Evolutionary conservation across 1,140 invertebrate genomes (phyloP).

Genomic region (Ditylenchus dipsaci): DNA sequence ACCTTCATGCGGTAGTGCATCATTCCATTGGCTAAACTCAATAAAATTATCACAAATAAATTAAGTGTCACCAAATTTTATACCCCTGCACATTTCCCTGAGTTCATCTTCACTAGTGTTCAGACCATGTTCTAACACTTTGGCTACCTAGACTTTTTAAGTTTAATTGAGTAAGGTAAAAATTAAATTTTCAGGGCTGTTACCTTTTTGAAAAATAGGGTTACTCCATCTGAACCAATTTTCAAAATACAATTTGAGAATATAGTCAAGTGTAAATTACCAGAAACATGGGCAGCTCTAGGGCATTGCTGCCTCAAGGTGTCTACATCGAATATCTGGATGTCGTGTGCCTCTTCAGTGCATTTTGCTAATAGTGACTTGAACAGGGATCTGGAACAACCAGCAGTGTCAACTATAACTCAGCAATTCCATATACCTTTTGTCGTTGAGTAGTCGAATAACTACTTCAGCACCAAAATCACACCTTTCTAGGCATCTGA

Average conservation of each 20-base stretch:
- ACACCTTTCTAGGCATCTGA: too few species aligned
- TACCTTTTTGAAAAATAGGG: neutral
- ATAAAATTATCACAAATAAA: neutral
- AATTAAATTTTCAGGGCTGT: neutral
- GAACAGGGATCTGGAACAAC: slow-evolving; percentile 1
- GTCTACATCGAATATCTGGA: neutral
- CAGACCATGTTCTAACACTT: neutral
- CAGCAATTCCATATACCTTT: too few species aligned
- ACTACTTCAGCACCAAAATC: slow-evolving; percentile 6
- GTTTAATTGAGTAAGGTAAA: neutral
- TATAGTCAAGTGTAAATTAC: too few species aligned
- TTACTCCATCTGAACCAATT: slow-evolving; percentile 2
- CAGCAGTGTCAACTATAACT: too few species aligned
- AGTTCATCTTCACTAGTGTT: neutral
- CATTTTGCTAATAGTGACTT: neutral
- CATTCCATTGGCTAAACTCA: neutral
- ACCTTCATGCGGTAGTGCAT: slow-evolving; percentile 1
- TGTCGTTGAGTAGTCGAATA: slow-evolving; percentile 10
- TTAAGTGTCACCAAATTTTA: neutral
- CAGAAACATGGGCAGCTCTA: neutral
- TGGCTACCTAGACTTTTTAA: neutral
- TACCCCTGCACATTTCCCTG: neutral
- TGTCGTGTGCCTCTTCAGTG: slow-evolving; percentile 3
- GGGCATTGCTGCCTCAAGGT: neutral
- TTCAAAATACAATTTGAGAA: slow-evolving; percentile 2